Evolutionary conservation across 1,140 invertebrate genomes (phyloP), one percentile per base, ranked within the genome.

Genomic region (Brachionus manjavacas): DNA sequence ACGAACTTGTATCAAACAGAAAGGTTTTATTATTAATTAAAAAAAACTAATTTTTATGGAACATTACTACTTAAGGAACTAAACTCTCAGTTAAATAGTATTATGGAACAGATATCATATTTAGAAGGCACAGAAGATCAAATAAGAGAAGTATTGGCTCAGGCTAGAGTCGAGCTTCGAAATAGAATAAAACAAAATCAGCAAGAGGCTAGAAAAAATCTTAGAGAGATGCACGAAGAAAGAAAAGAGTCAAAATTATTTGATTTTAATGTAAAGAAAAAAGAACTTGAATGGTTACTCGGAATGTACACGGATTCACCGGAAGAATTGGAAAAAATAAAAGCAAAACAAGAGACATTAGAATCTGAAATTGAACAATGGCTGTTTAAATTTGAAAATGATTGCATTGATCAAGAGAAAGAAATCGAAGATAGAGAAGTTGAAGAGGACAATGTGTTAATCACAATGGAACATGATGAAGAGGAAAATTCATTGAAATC

Each of bases 381-480:
- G 72, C 4, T 76, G 3, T 49, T 46, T 49, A 46, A 49, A 25
- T 76, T 76, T 49, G 72, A 76, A 28, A 76, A 76, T 28, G 72
- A 76, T 25, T 76, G 72, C 46, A 76, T 49, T 46, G 72, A 76
- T 12, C 72, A 76, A 49, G 72, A 76, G 8, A 76, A 76, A 76
- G 72, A 76, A 28, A 9, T 76, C 7, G 72, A 76, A 11, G 72
- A 76, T 35, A 76, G 25, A 49, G 72, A 76, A 49, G 72, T 25
- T 25, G 72, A 76, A 49, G 72, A 76, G 23, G 72, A 76, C 2
- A 76, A 76, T 28, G 16, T 25, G 72, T 12, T 76, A 1, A 25
- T 49, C 4, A 49, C 43, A 25, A 76, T 76, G 72, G 72, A 76
- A 8, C 72, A 76, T 20, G 72, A 76, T 49, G 72, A 76, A 25